Percentiles rank a stretch among this genome's conserved stretches.
phyloP scores from a whole-genome alignment of 1,140 invertebrate genomes.

The Pseudoatta argentina region DNA sequence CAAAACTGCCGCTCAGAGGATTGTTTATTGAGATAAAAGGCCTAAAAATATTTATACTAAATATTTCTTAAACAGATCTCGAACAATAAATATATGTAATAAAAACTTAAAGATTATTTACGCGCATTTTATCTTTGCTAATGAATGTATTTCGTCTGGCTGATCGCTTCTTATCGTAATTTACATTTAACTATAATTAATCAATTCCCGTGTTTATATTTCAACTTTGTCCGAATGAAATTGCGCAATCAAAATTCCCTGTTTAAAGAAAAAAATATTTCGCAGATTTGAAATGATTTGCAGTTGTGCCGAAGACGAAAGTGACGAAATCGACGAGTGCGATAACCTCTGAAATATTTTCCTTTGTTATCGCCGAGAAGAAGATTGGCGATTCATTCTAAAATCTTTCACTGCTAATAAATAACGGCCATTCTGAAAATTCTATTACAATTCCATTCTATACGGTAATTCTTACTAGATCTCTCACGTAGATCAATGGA shows the following conservation, averaged over 20 bases:
- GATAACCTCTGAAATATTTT: conserved; percentile 26
- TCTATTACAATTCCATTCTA: not conserved
- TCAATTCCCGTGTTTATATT: conserved; percentile 47
- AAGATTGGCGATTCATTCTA: not conserved
- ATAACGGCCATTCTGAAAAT: not conserved
- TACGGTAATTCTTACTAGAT: not conserved
- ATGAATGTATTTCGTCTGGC: conserved; percentile 37
- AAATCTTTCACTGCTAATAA: not conserved
- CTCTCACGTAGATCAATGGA: not conserved
- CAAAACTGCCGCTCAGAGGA: not conserved
- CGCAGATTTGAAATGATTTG: not conserved
- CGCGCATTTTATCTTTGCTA: conserved; percentile 20
- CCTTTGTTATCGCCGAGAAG: not conserved
- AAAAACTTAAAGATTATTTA: conserved; percentile 19
- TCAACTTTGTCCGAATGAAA: conserved; percentile 3
- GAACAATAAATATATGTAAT: not conserved
- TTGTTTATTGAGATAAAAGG: not conserved
- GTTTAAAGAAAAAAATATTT: conserved; percentile 37
- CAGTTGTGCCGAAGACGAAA: not conserved
- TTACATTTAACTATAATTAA: conserved; percentile 30
- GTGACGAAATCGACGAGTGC: not conserved
- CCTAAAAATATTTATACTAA: conserved; percentile 33
- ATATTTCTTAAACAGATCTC: conserved; percentile 14
- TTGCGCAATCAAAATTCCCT: conserved; percentile 15
- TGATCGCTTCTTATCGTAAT: conserved; percentile 20